Base-by-base conservation (phyloP, 2,888 invertebrate species). In the Portevinia maculata region DNA sequence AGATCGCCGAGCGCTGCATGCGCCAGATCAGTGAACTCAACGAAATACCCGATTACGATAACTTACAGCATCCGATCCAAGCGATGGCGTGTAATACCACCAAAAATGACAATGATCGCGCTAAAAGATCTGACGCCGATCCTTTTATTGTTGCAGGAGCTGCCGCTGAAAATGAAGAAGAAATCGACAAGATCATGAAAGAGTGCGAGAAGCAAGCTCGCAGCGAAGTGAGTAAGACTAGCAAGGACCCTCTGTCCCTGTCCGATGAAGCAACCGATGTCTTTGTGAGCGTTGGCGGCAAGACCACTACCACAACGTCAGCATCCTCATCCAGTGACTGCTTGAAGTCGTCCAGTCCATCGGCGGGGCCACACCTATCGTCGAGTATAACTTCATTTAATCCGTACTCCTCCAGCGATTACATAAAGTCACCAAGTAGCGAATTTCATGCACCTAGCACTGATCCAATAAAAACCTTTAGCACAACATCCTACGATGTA, bases 1-100 rank as follows among this genome's bases (percentile, higher is more conserved):
- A 86, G 89, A 93, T 89, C 88, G 92, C 87, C 86, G 92, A 88
- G 90, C 92, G 90, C 17, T 90, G 90, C 79, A 90, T 90, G 90
- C 88, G 89, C 7, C 90, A 90, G 60, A 84, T 90, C 15, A 90
- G 88, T 75, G 89, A 89, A 67, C 84, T 91, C 76, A 91, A 84
- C n/a, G 87, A 86, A 37, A 85, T 85, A 11, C 88, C 88, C 75
- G 91, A 91, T 69, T 92, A 92, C 86, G 92, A 91, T 85, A 91
- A 91, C 62, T 86, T 90, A 32, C 85, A 85, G 67, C 85, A 85
- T 64, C 74, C 73, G 65, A 78, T 83, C 65, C 71, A 65, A 71
- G 57, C 24, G 46, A 64, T 67, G 57, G 41, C 74, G 79, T 85
- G 84, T 86, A 85, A 85, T 83, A 74, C 79, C 59, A 70, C 62